Evolutionary conservation across 1,140 invertebrate species (phyloP).

Genomic region (Mamestra configurata): DNA sequence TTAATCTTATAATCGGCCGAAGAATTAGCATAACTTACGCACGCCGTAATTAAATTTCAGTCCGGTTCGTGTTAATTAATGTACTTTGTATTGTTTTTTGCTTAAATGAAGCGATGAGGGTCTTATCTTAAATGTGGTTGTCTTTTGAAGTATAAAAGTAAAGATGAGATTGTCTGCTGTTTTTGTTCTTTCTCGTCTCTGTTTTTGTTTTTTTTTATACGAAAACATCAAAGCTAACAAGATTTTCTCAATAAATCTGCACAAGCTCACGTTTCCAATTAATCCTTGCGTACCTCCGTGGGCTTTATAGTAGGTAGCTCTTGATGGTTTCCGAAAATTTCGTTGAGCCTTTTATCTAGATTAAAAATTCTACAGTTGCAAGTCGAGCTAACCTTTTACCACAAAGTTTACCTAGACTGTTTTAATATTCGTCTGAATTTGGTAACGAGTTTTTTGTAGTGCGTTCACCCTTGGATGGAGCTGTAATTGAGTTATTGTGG

Average conservation of each 20-base stretch:
- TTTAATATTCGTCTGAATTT: constrained; percentile 44
- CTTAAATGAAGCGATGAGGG: constrained; percentile 22
- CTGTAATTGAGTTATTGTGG: constrained; percentile 12
- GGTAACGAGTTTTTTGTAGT: constrained; percentile 21
- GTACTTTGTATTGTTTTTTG: constrained; percentile 32
- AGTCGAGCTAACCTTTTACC: constrained; percentile 1
- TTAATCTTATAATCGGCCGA: constrained; percentile 69
- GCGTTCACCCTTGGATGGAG: background rate
- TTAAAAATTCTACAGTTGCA: constrained; percentile 53
- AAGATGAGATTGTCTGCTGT: constrained; percentile 30
- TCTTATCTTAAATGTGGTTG: constrained; percentile 23
- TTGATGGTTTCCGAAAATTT: constrained; percentile 35
- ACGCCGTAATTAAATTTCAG: constrained; percentile 36
- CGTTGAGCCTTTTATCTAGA: constrained; percentile 52
- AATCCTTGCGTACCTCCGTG: constrained; percentile 8
- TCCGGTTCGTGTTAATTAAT: constrained; percentile 39
- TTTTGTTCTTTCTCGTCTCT: background rate
- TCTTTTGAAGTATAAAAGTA: constrained; percentile 15
- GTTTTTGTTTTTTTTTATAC: background rate
- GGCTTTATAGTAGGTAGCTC: background rate
- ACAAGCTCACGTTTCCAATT: constrained; percentile 35
- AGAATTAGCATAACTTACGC: constrained; percentile 62
- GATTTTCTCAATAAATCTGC: constrained; percentile 9
- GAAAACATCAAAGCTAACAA: background rate
- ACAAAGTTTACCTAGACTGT: constrained; percentile 30